A percentile compares a stretch with the other conserved stretches of the same genome.
Conservation (phyloP, 2,113 vertebrate species). For the Sarotherodon lohbergeri region DNA sequence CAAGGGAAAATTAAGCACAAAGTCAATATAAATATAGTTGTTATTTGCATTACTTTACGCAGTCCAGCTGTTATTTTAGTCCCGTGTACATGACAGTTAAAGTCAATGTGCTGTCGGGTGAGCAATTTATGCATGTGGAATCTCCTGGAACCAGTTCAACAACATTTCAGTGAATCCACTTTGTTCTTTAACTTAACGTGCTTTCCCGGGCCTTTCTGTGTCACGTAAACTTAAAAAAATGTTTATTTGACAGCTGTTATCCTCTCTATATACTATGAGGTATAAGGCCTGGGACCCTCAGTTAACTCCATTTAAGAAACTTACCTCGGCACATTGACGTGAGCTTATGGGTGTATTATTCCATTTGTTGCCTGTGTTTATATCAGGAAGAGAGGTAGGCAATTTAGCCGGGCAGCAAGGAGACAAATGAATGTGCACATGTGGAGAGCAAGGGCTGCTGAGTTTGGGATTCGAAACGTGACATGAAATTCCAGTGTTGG, state of each 20-base stretch:
- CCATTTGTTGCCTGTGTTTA: constrained; percentile 57
- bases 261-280: background rate
- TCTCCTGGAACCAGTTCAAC: constrained; percentile 24
- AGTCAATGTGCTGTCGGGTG: background rate
- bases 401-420: constrained; percentile 73
- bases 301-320: constrained; percentile 34
- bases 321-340: constrained; percentile 77
- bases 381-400: constrained; percentile 60
- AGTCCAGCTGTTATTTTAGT: background rate
- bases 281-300: background rate
- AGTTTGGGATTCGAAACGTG: constrained; percentile 81
- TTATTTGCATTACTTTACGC: background rate
- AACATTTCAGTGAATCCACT: background rate
- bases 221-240: background rate
- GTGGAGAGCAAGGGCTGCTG: constrained; percentile 74
- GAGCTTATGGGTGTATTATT: constrained; percentile 49
- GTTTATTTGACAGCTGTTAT: background rate
- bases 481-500: constrained; percentile 78
- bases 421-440: constrained; percentile 88
- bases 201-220: background rate
- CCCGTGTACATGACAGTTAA: background rate
- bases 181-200: background rate
- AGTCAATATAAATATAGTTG: background rate
- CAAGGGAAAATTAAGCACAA: background rate
- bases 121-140: background rate